Percentiles rank a stretch among this genome's conserved stretches.
These are phyloP conservation scores for Seira ritae DNA, from an alignment of 2,888 invertebrate genomes.

Conservation along the genomic window DNA sequence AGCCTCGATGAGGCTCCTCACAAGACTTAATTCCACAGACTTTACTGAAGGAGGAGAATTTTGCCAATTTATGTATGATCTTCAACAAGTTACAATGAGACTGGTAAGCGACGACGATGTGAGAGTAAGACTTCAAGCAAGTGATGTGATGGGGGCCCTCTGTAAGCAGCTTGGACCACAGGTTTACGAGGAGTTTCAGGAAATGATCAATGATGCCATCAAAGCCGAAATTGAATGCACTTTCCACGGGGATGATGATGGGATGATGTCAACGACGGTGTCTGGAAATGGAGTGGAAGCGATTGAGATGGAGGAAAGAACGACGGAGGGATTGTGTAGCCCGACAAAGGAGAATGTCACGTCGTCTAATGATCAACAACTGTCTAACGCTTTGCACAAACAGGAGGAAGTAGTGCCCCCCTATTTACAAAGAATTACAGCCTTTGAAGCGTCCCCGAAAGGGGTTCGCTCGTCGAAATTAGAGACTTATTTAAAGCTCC, in stretches of 20 bases:
- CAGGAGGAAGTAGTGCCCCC: too few relatives aligned
- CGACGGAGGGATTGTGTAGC: too few relatives aligned
- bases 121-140: conserved; percentile 60
- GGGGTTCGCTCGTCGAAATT: conserved; percentile 77
- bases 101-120: conserved; percentile 63
- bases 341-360: too few relatives aligned
- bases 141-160: conserved; percentile 58
- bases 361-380: too few relatives aligned
- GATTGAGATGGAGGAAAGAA: conserved; percentile 48
- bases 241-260: conserved; percentile 30
- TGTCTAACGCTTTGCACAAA: too few relatives aligned
- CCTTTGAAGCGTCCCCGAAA: conserved; percentile 74
- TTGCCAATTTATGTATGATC: conserved; percentile 31
- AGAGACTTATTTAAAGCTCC: conserved; percentile 79
- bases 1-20: conserved; percentile 42
- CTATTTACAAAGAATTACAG: conserved; percentile 52
- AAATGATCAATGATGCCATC: conserved; percentile 36
- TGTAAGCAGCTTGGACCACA: conserved; percentile 49
- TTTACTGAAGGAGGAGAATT: neutral
- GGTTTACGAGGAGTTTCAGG: conserved; percentile 41
- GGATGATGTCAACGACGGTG: too few relatives aligned
- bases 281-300: too few relatives aligned
- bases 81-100: conserved; percentile 45
- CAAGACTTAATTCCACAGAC: conserved; percentile 40
- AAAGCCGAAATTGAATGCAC: conserved; percentile 40